These are phyloP conservation scores for Seladonia tumulorum DNA, from an alignment of 2,888 invertebrate genomes.

Conservation along the genomic window DNA sequence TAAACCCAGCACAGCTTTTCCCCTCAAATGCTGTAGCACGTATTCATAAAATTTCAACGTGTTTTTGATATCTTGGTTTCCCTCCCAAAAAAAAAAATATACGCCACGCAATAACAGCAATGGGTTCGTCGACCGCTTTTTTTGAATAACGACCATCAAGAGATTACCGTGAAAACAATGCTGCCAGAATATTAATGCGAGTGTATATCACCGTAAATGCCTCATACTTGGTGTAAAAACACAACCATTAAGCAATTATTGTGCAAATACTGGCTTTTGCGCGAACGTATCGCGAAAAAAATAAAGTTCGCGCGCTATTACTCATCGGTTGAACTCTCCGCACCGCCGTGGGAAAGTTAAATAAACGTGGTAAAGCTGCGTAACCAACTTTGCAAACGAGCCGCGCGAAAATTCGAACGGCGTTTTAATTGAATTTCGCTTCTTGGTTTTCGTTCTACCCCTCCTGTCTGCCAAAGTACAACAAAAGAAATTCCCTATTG, in stretches of 20 bases:
- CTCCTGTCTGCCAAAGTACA: not conserved
- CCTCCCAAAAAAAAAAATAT: not conserved
- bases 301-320: not conserved
- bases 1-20: not conserved
- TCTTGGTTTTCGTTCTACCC: not conserved
- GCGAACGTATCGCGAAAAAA: not conserved
- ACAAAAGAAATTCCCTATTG: not conserved
- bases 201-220: not conserved
- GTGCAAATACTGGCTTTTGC: not conserved
- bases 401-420: not conserved
- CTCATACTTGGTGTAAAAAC: not conserved
- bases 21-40: not conserved
- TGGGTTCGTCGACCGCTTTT: not conserved
- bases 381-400: not conserved
- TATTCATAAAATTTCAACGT: not conserved
- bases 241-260: not conserved
- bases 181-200: not conserved
- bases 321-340: not conserved
- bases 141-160: not conserved
- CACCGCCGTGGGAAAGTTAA: not conserved
- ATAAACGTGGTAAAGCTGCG: not conserved
- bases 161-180: conserved; percentile 1
- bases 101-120: not conserved
- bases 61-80: not conserved
- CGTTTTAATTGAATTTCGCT: not conserved